Conservation (phyloP, 2,113 vertebrate species). For the Xiphorhynchus elegans region DNA sequence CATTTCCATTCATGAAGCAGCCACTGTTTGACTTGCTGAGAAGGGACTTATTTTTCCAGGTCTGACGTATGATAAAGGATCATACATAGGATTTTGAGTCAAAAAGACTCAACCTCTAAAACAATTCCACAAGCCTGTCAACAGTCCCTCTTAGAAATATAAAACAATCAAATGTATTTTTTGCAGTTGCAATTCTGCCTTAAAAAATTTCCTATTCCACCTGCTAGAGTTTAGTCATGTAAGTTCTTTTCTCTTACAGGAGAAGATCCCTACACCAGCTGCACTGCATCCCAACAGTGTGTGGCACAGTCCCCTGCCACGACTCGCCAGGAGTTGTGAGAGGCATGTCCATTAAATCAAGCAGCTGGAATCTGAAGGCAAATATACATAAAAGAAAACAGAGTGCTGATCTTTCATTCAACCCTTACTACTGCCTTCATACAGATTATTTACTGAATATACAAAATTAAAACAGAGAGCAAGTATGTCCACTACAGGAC, state of each 20-base stretch:
- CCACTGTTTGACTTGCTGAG: not conserved
- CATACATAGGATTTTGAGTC: too few relatives aligned
- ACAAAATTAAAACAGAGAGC: not conserved
- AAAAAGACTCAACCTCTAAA: not conserved
- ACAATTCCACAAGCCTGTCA: not conserved
- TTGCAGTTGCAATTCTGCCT: not conserved
- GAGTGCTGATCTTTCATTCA: not conserved
- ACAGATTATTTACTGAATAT: not conserved
- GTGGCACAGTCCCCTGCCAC: not conserved
- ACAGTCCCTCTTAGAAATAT: not conserved
- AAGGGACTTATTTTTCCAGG: not conserved
- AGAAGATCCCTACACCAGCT: not conserved
- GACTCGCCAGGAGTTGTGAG: rapidly evolving
- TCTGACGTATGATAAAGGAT: not conserved
- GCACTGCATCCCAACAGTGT: not conserved
- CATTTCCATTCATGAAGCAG: not conserved
- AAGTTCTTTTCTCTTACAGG: not conserved
- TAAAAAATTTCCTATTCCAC: not conserved
- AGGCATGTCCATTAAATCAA: not conserved
- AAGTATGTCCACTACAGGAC: rapidly evolving
- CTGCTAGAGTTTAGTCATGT: not conserved
- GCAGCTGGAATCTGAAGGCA: not conserved
- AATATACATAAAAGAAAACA: not conserved
- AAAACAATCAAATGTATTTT: not conserved
- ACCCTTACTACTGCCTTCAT: not conserved